These are phyloP conservation scores for Threskiornis aethiopicus DNA, from an alignment of 2,797 vertebrate genomes.

Conservation along the genomic window DNA sequence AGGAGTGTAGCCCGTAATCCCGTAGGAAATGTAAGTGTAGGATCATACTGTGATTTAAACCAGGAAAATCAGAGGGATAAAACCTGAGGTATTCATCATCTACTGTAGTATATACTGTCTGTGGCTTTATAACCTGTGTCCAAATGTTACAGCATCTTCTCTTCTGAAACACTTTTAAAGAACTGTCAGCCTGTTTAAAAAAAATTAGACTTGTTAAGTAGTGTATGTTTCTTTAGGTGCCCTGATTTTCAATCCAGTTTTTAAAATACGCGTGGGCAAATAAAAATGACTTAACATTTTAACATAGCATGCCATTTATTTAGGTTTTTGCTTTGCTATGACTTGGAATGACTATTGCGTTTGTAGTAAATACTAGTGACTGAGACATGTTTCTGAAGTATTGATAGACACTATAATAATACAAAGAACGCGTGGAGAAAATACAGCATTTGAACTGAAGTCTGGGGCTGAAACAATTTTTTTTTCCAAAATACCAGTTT, in stretches of 20 bases:
- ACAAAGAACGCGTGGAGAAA: neutral
- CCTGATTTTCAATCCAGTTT: neutral
- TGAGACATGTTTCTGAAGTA: neutral
- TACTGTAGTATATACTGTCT: neutral
- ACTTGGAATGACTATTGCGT: fast-evolving
- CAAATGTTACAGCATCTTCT: neutral
- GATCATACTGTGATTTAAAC: constrained; percentile 46
- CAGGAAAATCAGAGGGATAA: constrained; percentile 54
- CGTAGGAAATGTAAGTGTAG: neutral
- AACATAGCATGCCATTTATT: neutral
- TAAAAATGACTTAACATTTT: neutral
- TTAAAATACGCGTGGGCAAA: fast-evolving
- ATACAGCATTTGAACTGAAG: neutral
- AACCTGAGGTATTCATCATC: constrained; percentile 41
- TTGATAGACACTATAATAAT: neutral
- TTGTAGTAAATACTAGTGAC: neutral
- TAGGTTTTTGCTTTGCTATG: neutral
- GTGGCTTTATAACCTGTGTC: constrained; percentile 22
- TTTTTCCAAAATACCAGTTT: neutral
- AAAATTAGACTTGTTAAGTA: neutral
- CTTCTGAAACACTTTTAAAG: neutral
- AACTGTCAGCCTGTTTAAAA: neutral
- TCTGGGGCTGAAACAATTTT: neutral
- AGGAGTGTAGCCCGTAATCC: neutral
- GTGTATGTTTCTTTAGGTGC: neutral